These are phyloP conservation scores for Mixornis gularis DNA, from an alignment of 2,113 vertebrate species.

Conservation along the genomic window DNA sequence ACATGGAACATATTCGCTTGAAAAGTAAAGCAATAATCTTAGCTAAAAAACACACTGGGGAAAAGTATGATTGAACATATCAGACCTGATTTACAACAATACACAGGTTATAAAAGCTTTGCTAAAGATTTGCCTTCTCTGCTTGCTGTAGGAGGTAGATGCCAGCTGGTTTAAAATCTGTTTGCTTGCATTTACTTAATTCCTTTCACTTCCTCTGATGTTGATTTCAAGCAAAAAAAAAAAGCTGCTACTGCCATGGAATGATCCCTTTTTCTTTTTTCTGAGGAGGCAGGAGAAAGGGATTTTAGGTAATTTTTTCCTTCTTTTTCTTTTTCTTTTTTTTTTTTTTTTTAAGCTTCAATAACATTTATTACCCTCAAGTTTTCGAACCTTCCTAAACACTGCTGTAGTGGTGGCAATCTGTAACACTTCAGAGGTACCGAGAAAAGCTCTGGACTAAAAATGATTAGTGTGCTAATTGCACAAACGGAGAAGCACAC, in stretches of 20 bases:
- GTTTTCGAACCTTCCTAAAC: neutral
- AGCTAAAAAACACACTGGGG: neutral
- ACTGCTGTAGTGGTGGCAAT: neutral
- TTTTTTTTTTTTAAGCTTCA: neutral
- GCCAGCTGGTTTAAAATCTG: neutral
- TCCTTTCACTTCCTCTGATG: neutral
- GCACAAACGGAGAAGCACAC: neutral
- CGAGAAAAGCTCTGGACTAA: neutral
- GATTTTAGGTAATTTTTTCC: neutral
- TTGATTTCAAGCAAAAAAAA: neutral
- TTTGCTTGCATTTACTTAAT: neutral
- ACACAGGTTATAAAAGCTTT: neutral
- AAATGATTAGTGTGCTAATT: neutral
- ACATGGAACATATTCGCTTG: neutral
- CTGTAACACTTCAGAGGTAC: neutral
- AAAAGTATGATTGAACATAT: neutral
- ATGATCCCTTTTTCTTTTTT: neutral
- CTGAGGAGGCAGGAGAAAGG: neutral
- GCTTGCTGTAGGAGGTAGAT: neutral
- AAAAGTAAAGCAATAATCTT: neutral
- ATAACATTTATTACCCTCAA: neutral
- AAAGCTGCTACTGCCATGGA: neutral
- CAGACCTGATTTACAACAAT: neutral
- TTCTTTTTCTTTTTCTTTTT: accelerated
- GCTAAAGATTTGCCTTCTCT: neutral